A percentile compares a stretch with the other conserved stretches of the same genome.
Conservation (phyloP, 2,797 vertebrate species). For the Mormyrops attenuatus region DNA sequence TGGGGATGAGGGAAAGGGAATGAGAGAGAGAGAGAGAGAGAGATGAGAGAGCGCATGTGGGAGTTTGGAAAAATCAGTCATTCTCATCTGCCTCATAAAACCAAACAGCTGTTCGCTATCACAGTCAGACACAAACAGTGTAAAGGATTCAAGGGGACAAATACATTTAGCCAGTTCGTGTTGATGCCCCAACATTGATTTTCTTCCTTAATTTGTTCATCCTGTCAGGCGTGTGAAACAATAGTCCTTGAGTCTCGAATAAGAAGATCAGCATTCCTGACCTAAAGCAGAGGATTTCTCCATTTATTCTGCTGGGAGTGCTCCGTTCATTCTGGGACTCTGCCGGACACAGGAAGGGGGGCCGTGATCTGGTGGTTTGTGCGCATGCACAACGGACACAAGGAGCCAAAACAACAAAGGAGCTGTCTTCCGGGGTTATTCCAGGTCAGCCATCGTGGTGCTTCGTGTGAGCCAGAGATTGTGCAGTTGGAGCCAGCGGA, state of each 20-base stretch:
- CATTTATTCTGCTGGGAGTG: background rate
- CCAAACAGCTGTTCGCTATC: background rate
- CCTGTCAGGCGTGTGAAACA: background rate
- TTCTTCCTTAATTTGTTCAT: background rate
- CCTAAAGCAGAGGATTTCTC: background rate
- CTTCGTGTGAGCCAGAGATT: constrained; percentile 47
- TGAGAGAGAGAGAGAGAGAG: background rate
- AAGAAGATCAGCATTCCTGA: background rate
- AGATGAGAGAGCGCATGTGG: background rate
- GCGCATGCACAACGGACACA: background rate
- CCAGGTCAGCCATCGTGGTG: constrained; percentile 65
- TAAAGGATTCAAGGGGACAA: background rate
- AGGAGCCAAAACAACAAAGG: constrained; percentile 44
- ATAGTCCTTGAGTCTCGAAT: background rate
- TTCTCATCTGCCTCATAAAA: background rate
- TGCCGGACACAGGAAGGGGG: background rate
- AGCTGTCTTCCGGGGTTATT: constrained; percentile 79
- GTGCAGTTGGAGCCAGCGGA: constrained; percentile 61
- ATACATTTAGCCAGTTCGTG: background rate
- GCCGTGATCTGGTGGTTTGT: background rate
- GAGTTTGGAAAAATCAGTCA: background rate
- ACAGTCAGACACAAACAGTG: background rate
- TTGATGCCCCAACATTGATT: background rate
- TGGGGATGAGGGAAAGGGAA: background rate
- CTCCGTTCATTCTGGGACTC: background rate